These are phyloP conservation scores for Nasonia vitripennis DNA, from an alignment of 1,140 invertebrate genomes.

Conservation along the genomic window DNA sequence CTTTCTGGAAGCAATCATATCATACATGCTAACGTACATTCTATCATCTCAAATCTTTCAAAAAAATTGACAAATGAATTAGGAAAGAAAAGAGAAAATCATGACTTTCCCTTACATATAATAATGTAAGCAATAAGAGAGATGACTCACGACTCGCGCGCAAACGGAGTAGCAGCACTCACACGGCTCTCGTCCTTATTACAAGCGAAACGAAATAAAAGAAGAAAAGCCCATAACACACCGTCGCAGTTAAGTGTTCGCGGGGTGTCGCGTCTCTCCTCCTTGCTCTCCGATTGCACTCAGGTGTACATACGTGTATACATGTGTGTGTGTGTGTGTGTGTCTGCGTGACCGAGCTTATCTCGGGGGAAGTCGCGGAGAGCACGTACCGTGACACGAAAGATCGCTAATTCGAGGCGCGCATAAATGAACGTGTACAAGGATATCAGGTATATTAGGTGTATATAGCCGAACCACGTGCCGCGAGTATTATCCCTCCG, in stretches of 20 bases:
- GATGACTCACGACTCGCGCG: constrained; percentile 43
- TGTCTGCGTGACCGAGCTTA: background rate
- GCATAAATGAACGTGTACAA: too few relatives aligned
- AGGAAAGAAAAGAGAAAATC: too few relatives aligned
- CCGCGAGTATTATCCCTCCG: too few relatives aligned
- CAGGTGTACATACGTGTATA: constrained; percentile 56
- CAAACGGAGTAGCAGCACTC: background rate
- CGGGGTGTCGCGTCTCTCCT: constrained; percentile 48
- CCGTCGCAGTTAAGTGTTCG: background rate
- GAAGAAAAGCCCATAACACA: background rate
- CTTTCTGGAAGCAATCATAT: too few relatives aligned
- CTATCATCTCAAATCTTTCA: too few relatives aligned
- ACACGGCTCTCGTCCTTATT: background rate
- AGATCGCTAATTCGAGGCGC: background rate
- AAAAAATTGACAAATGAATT: too few relatives aligned
- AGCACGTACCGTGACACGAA: background rate
- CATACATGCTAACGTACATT: too few relatives aligned
- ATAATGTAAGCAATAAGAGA: background rate
- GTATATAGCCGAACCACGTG: too few relatives aligned
- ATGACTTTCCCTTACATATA: too few relatives aligned
- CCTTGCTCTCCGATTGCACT: constrained; percentile 62
- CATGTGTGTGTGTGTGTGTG: background rate
- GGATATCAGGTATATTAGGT: too few relatives aligned
- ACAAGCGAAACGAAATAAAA: background rate
- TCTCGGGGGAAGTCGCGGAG: background rate